phyloP scores from a whole-genome alignment of 2,113 vertebrate species.

The Solea senegalensis region DNA sequence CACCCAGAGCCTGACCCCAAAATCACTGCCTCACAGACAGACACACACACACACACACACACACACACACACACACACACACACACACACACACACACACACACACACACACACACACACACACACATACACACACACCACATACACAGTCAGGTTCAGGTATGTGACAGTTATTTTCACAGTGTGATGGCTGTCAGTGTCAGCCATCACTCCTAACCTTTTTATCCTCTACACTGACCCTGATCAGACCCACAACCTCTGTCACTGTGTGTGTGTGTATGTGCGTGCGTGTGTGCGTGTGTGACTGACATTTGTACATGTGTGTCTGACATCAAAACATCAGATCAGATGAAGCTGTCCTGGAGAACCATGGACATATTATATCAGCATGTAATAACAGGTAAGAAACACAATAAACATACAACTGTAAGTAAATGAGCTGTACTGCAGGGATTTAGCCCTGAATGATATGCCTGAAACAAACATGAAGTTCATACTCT shows the following conservation, averaged over 20 bases:
- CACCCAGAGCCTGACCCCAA: conserved; percentile 45
- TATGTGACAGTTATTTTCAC: conserved; percentile 61
- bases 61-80: conserved; percentile 22
- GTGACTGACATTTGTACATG: background rate
- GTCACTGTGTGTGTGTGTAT: conserved; percentile 1
- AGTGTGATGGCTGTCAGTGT: conserved; percentile 58
- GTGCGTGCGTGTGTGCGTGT: conserved; percentile 28
- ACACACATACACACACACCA: conserved; percentile 4
- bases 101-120: conserved; percentile 28
- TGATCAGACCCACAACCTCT: conserved; percentile 13
- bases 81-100: background rate
- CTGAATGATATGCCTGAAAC: too few relatives aligned
- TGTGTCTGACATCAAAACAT: background rate
- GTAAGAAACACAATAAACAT: too few relatives aligned
- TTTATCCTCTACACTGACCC: conserved; percentile 14
- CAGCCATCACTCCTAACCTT: conserved; percentile 34
- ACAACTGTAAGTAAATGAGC: too few relatives aligned
- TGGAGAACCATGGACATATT: too few relatives aligned
- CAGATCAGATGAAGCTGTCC: too few relatives aligned
- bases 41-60: conserved; percentile 44
- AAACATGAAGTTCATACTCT: too few relatives aligned
- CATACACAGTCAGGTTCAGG: conserved; percentile 3
- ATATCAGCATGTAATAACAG: too few relatives aligned
- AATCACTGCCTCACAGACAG: conserved; percentile 10
- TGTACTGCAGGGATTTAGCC: too few relatives aligned